phyloP scores from a whole-genome alignment of 2,113 vertebrate genomes.

The Xiphias gladius region DNA sequence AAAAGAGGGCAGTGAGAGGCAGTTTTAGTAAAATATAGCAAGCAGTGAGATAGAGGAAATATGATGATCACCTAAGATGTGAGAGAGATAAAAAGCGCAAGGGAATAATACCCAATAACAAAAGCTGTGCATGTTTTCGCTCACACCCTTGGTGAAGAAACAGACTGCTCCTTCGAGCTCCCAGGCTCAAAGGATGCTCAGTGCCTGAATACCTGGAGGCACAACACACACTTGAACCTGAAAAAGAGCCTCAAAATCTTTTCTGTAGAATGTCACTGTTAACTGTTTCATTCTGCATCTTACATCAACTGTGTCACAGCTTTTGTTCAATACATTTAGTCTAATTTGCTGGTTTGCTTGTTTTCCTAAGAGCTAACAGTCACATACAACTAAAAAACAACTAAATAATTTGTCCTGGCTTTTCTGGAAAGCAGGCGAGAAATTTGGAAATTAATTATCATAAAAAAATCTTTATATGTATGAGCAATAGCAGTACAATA shows the following conservation, averaged over 20 bases:
- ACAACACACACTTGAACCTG: neutral
- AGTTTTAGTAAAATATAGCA: neutral
- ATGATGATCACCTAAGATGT: slow-evolving; percentile 1
- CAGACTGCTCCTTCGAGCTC: slow-evolving; percentile 9
- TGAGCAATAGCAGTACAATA: neutral
- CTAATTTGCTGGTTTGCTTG: neutral
- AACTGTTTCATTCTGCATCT: neutral
- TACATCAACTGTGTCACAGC: neutral
- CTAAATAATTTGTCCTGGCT: neutral
- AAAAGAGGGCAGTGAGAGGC: neutral
- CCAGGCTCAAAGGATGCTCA: slow-evolving; percentile 1
- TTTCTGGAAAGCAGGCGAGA: neutral
- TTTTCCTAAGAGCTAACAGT: neutral
- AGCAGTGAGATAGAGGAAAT: neutral
- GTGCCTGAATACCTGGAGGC: neutral
- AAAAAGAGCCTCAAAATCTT: slow-evolving; percentile 11
- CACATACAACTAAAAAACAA: neutral
- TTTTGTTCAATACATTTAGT: neutral
- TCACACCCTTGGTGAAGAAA: slow-evolving; percentile 8
- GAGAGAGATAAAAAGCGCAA: neutral
- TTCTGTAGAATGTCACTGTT: neutral
- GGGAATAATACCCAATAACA: slow-evolving; percentile 17
- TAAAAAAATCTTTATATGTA: neutral
- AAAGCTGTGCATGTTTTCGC: neutral
- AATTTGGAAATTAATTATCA: neutral